Percentiles rank a stretch among this genome's conserved stretches.
phyloP scores from a whole-genome alignment of 2,797 vertebrate genomes.

The Esox lucius region DNA sequence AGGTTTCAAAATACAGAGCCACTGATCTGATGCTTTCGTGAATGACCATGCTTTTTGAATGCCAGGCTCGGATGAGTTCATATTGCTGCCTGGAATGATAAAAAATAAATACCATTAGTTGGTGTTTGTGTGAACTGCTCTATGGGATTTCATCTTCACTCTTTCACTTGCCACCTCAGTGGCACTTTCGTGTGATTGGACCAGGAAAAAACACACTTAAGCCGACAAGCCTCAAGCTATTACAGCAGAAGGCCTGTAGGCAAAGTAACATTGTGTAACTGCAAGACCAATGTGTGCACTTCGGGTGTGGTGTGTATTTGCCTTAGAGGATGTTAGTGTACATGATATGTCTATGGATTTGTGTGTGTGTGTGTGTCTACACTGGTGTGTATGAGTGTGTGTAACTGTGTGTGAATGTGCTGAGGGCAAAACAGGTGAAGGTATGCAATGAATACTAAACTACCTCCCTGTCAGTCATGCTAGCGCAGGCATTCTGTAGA shows the following conservation, averaged over 20 bases:
- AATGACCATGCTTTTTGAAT: slow-evolving; percentile 70
- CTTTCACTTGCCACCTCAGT: slow-evolving; percentile 77
- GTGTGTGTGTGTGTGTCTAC: slow-evolving; percentile 5
- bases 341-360: slow-evolving; percentile 35
- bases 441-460: slow-evolving; percentile 68
- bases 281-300: slow-evolving; percentile 15
- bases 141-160: slow-evolving; percentile 73
- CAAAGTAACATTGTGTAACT: slow-evolving; percentile 52
- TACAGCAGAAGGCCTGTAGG: slow-evolving; percentile 65
- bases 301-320: slow-evolving; percentile 25
- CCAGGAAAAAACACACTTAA: slow-evolving; percentile 58
- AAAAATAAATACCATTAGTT: slow-evolving; percentile 77
- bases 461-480: slow-evolving; percentile 66
- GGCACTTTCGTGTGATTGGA: slow-evolving; percentile 69
- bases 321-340: slow-evolving; percentile 38
- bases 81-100: slow-evolving; percentile 72
- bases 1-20: slow-evolving; percentile 41
- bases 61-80: slow-evolving; percentile 71
- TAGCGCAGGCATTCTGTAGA: slow-evolving; percentile 66
- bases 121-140: slow-evolving; percentile 67
- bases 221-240: slow-evolving; percentile 65
- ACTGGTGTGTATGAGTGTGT: slow-evolving; percentile 32
- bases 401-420: not conserved
- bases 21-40: slow-evolving; percentile 55
- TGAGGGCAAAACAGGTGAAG: slow-evolving; percentile 52